Conservation (phyloP, 2,888 invertebrate genomes). For the Clitarchus hookeri region DNA sequence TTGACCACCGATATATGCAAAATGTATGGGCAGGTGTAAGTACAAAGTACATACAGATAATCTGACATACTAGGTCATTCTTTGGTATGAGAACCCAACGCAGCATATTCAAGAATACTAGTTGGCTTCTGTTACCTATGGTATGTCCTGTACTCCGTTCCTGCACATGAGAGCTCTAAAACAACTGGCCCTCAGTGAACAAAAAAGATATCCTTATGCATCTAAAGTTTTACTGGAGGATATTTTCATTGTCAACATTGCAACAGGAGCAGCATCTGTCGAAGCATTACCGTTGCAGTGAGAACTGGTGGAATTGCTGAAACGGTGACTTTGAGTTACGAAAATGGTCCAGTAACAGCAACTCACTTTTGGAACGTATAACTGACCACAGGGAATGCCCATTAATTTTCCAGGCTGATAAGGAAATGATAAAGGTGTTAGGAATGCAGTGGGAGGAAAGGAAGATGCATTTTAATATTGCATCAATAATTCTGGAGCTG, state of each 20-base stretch:
- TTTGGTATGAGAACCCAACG: neutral
- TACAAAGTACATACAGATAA: neutral
- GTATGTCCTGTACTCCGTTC: neutral
- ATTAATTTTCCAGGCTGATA: neutral
- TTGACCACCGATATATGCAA: slow-evolving; percentile 11
- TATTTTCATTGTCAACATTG: neutral
- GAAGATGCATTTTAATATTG: neutral
- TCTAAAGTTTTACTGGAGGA: neutral
- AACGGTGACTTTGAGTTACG: neutral
- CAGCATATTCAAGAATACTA: neutral
- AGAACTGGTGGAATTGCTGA: neutral
- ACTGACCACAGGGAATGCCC: neutral
- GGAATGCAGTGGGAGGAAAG: neutral
- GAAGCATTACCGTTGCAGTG: neutral
- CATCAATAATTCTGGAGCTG: neutral
- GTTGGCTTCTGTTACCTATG: neutral
- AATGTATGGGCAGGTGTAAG: neutral
- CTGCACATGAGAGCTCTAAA: neutral
- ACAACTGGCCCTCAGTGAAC: neutral
- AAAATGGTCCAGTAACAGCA: neutral
- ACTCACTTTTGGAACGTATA: neutral
- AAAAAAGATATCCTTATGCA: neutral
- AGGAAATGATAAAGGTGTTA: neutral
- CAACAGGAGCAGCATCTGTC: neutral
- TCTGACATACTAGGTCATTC: neutral